phyloP scores from a whole-genome alignment of 2,113 vertebrate genomes.

The Epinephelus moara region DNA sequence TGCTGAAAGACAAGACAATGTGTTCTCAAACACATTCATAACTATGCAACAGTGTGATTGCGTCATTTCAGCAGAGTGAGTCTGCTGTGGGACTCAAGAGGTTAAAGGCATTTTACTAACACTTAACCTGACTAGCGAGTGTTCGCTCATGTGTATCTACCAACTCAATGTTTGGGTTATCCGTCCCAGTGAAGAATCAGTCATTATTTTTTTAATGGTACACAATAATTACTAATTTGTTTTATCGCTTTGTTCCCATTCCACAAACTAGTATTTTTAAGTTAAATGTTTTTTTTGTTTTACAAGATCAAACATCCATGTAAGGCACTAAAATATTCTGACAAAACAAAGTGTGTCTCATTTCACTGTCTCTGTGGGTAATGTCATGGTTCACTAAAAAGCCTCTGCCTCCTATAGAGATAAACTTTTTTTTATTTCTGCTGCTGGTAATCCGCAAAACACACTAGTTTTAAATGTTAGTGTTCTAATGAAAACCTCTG shows the following conservation, averaged over 20 bases:
- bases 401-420: not conserved
- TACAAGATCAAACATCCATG: slow-evolving; percentile 11
- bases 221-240: not conserved
- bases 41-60: slow-evolving; percentile 60
- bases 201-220: slow-evolving; percentile 22
- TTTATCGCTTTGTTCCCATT: slow-evolving; percentile 23
- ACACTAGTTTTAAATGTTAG: not conserved
- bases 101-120: not conserved
- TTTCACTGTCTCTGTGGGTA: not conserved
- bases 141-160: not conserved
- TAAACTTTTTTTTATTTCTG: not conserved
- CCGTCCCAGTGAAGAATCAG: slow-evolving; percentile 1
- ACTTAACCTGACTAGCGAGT: not conserved
- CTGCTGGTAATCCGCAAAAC: not conserved
- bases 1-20: not conserved
- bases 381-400: not conserved
- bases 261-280: slow-evolving; percentile 33
- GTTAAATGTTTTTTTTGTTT: slow-evolving; percentile 23
- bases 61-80: not conserved
- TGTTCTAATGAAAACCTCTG: too few relatives aligned
- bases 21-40: not conserved
- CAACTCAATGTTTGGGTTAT: slow-evolving; percentile 4
- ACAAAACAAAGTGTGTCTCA: not conserved
- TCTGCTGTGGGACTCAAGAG: not conserved
- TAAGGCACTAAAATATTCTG: slow-evolving; percentile 32